phyloP scores from a whole-genome alignment of 2,888 invertebrate species.

The Stramonita haemastoma region DNA sequence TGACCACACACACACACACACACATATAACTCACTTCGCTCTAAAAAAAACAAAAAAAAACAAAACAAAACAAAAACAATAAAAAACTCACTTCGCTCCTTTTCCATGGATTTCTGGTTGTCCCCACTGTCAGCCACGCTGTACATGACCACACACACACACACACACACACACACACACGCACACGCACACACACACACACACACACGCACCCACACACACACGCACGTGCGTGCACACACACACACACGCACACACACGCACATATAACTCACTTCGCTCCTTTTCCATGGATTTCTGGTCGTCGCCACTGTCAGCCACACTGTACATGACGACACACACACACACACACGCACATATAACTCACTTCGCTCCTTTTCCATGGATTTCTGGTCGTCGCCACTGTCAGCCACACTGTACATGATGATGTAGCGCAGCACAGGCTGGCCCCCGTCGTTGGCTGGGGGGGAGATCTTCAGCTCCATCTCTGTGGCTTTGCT shows the following conservation, averaged over 20 bases:
- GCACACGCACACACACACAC: background rate
- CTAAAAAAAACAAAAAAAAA: no score
- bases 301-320: background rate
- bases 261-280: constrained; percentile 61
- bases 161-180: no score
- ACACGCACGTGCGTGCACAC: constrained; percentile 47
- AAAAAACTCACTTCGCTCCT: constrained; percentile 30
- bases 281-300: constrained; percentile 39
- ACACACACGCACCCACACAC: background rate
- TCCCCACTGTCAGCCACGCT: background rate
- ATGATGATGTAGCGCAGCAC: constrained; percentile 58
- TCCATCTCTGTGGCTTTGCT: constrained; percentile 40
- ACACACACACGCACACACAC: constrained; percentile 66
- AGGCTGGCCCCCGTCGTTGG: constrained; percentile 68
- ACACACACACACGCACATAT: constrained; percentile 70
- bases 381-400: constrained; percentile 30
- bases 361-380: constrained; percentile 30
- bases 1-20: no score
- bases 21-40: no score
- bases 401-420: background rate
- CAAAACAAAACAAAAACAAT: no score
- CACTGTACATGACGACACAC: constrained; percentile 48
- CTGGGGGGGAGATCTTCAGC: constrained; percentile 60
- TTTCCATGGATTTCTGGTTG: constrained; percentile 34
- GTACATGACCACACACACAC: no score